phyloP scores from a whole-genome alignment of 30 jellyfish, hydroid and myxozoan species.

The Turritopsis dohrnii region DNA sequence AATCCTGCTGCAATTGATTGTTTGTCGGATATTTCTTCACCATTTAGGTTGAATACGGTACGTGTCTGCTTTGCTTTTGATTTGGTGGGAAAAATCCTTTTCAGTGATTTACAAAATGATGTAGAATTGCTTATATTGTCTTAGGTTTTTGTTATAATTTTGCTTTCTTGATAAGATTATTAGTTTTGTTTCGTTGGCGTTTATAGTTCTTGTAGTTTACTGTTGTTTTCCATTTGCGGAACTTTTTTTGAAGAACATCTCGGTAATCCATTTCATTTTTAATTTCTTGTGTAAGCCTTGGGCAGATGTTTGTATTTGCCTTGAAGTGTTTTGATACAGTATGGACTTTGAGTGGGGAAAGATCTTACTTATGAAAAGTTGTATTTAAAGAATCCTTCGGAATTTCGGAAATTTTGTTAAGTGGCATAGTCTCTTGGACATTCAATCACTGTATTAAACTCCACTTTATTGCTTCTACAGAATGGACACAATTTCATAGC shows the following conservation, averaged over 20 bases:
- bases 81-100: neutral
- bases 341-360: too few species aligned
- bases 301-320: conserved; percentile 1
- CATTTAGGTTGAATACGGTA: neutral
- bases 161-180: neutral
- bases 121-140: neutral
- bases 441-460: too few species aligned
- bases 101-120: conserved; percentile 4
- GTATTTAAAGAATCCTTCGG: too few species aligned
- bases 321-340: too few species aligned
- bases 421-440: too few species aligned
- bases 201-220: neutral
- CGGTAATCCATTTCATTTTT: conserved; percentile 16
- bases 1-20: neutral
- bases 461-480: too few species aligned
- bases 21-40: neutral
- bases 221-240: neutral
- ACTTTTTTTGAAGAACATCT: conserved; percentile 3
- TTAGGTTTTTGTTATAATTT: neutral
- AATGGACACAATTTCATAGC: too few species aligned
- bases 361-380: too few species aligned
- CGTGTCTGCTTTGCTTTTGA: neutral
- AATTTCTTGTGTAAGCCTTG: neutral
- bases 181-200: neutral
- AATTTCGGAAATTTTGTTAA: too few species aligned